These are phyloP conservation scores for Eudorcas thomsonii DNA, from an alignment of 2,113 vertebrate genomes.

Conservation along the genomic window DNA sequence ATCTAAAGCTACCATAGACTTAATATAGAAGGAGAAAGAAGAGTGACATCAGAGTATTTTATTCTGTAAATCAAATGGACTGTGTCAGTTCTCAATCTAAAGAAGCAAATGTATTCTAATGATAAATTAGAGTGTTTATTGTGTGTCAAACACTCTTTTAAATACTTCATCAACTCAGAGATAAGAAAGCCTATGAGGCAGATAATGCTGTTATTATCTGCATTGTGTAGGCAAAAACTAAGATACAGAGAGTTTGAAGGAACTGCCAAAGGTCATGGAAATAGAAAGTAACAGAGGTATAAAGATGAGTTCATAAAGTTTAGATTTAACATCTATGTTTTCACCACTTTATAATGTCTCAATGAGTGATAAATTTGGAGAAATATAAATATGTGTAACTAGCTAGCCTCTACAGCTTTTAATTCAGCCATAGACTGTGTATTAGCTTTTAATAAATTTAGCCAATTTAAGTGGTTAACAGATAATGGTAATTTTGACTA, in stretches of 20 bases:
- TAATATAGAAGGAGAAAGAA: neutral
- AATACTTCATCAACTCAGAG: neutral
- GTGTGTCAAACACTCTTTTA: neutral
- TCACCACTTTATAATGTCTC: neutral
- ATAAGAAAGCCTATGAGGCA: neutral
- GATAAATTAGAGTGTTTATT: neutral
- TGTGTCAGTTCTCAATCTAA: neutral
- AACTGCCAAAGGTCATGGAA: neutral
- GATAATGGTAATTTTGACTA: neutral
- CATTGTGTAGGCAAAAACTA: neutral
- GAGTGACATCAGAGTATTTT: neutral
- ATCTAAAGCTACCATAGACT: neutral
- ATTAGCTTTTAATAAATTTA: neutral
- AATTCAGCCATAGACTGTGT: neutral
- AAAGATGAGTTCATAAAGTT: neutral
- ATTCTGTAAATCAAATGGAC: neutral
- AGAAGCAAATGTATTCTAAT: neutral
- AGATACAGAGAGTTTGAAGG: neutral
- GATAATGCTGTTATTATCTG: neutral
- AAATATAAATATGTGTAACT: neutral
- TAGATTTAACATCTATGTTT: neutral
- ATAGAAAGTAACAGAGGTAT: neutral
- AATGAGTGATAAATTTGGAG: neutral
- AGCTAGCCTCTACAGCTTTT: neutral
- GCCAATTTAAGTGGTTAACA: neutral